These are phyloP conservation scores for Caenorhabditis sp. DNA, from an alignment of 2,888 invertebrate species.

Conservation along the genomic window DNA sequence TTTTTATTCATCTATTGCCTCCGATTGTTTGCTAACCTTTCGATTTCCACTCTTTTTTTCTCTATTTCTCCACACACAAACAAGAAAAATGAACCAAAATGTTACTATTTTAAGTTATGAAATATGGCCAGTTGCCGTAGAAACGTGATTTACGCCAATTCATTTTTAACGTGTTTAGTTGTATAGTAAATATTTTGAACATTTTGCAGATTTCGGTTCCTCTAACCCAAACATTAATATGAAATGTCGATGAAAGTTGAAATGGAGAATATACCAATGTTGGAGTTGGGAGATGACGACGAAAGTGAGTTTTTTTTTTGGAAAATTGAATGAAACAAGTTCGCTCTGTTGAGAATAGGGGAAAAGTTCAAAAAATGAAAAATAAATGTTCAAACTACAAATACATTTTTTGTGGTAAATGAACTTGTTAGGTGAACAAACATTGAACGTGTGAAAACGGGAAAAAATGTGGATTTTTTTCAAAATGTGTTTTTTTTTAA, in stretches of 20 bases:
- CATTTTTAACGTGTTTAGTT: too few relatives aligned
- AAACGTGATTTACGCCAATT: too few relatives aligned
- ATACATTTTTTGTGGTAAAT: too few relatives aligned
- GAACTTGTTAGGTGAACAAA: too few relatives aligned
- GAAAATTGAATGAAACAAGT: background rate
- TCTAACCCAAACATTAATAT: background rate
- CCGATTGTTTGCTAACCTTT: slow-evolving; percentile 4
- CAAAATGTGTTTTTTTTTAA: too few relatives aligned
- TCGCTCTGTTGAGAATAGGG: too few relatives aligned
- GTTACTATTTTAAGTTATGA: slow-evolving; percentile 2
- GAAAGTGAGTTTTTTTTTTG: background rate
- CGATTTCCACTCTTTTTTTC: background rate
- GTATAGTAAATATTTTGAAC: background rate
- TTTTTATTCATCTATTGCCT: background rate
- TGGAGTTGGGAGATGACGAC: background rate
- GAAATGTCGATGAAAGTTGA: background rate
- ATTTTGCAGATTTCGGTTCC: too few relatives aligned
- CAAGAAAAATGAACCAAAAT: slow-evolving; percentile 8
- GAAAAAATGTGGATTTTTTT: too few relatives aligned
- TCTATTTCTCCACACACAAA: background rate
- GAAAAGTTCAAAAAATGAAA: too few relatives aligned
- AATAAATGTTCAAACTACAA: too few relatives aligned
- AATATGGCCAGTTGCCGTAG: background rate
- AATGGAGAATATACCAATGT: slow-evolving; percentile 4
- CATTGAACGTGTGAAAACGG: too few relatives aligned